These are phyloP conservation scores for Gari tellinella DNA, from an alignment of 2,888 invertebrate species.

Conservation along the genomic window DNA sequence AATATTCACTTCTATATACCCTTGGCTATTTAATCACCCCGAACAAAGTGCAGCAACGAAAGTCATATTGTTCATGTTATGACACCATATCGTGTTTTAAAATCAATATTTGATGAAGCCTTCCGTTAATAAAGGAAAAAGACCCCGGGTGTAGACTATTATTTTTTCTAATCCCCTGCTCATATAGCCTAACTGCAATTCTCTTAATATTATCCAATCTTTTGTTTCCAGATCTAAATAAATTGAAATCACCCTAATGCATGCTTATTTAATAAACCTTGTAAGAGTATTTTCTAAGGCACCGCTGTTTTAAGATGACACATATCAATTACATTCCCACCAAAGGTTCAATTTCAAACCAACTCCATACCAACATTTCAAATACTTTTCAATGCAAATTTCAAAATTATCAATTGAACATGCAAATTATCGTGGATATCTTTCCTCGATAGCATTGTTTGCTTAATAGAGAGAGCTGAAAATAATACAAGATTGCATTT, in stretches of 20 bases:
- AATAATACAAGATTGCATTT: slow-evolving; percentile 45
- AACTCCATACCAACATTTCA: slow-evolving; percentile 36
- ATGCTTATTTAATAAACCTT: slow-evolving; percentile 35
- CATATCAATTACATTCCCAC: slow-evolving; percentile 53
- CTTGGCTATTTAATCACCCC: no score
- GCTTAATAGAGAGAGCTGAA: slow-evolving; percentile 39
- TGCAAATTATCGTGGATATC: slow-evolving; percentile 44
- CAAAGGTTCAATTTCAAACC: slow-evolving; percentile 48
- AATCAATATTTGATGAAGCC: no score
- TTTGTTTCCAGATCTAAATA: slow-evolving; percentile 40
- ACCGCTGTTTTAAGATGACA: slow-evolving; percentile 39
- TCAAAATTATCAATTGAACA: slow-evolving; percentile 56
- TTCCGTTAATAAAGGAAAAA: no score
- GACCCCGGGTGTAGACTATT: no score
- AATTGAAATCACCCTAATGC: slow-evolving; percentile 44
- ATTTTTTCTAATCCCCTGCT: no score
- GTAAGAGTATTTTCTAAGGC: slow-evolving; percentile 28
- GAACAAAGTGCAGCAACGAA: no score
- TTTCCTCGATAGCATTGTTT: slow-evolving; percentile 24
- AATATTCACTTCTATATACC: no score
- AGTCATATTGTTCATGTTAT: no score
- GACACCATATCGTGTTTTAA: no score
- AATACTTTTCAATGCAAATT: slow-evolving; percentile 61
- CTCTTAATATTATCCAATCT: slow-evolving; percentile 2
- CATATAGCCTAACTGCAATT: no score